Evolutionary conservation across 2,113 vertebrate genomes (phyloP).

Genomic region (Emydocephalus ijimae): DNA sequence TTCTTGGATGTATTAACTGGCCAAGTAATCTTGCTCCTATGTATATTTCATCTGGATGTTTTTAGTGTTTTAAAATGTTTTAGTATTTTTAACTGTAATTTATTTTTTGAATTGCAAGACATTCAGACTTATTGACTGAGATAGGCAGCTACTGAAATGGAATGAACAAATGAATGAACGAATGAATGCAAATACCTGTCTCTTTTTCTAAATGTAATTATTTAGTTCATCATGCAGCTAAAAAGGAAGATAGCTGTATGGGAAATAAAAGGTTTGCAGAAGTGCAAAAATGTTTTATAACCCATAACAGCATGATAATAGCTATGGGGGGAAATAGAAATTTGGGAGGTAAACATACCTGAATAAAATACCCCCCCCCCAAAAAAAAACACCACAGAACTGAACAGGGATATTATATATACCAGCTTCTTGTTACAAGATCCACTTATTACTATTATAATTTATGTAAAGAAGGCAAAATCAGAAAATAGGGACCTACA

Average conservation of each 20-base stretch:
- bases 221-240: no score
- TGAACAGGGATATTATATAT: background rate
- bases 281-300: background rate
- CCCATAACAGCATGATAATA: background rate
- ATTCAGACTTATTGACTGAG: background rate
- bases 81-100: background rate
- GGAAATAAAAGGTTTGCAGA: background rate
- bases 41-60: background rate
- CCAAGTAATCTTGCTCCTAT: background rate
- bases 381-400: background rate
- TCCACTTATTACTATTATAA: background rate
- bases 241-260: background rate
- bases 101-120: background rate
- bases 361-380: background rate
- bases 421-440: background rate
- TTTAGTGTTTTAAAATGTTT: background rate
- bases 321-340: background rate
- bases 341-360: background rate
- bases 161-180: no score
- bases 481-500: background rate
- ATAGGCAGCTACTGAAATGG: background rate
- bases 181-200: background rate
- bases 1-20: background rate
- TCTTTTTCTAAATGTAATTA: background rate
- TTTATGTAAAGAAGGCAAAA: background rate